Evolutionary conservation across 2,113 vertebrate genomes (phyloP).

Genomic region (Planiliza haematocheilus): DNA sequence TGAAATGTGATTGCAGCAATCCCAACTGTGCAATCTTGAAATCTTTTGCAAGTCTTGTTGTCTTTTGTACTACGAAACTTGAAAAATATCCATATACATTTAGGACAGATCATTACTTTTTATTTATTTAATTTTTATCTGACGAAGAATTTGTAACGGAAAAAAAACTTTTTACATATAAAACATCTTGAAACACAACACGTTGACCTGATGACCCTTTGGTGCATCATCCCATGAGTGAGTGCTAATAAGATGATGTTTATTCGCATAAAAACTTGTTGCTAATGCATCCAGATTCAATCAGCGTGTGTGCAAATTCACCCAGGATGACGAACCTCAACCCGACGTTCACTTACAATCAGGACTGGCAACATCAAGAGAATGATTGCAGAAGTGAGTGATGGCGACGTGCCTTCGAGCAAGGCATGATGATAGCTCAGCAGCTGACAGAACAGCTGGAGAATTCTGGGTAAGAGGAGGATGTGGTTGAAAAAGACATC

Average conservation of each 20-base stretch:
- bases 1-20: too few species aligned
- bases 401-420: constrained; percentile 34
- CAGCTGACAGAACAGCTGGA: constrained; percentile 4
- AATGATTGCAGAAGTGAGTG: constrained; percentile 1
- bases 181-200: background rate
- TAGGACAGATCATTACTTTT: too few species aligned
- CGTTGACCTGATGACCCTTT: background rate
- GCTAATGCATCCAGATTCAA: constrained; percentile 13
- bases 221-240: background rate
- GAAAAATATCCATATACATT: too few species aligned
- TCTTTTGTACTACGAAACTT: too few species aligned
- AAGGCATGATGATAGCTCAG: constrained; percentile 10
- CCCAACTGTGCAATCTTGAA: too few species aligned
- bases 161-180: too few species aligned
- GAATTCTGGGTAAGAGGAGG: background rate
- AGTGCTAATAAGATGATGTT: constrained; percentile 6
- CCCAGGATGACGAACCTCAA: background rate
- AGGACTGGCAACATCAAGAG: background rate
- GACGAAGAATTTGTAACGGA: too few species aligned
- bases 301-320: constrained; percentile 1
- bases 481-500: background rate
- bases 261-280: constrained; percentile 19
- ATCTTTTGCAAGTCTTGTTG: too few species aligned
- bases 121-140: too few species aligned
- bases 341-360: constrained; percentile 10